Percentiles rank a stretch among this genome's conserved stretches.
These are phyloP conservation scores for Heliothis virescens DNA, from an alignment of 1,140 invertebrate genomes.

Conservation along the genomic window DNA sequence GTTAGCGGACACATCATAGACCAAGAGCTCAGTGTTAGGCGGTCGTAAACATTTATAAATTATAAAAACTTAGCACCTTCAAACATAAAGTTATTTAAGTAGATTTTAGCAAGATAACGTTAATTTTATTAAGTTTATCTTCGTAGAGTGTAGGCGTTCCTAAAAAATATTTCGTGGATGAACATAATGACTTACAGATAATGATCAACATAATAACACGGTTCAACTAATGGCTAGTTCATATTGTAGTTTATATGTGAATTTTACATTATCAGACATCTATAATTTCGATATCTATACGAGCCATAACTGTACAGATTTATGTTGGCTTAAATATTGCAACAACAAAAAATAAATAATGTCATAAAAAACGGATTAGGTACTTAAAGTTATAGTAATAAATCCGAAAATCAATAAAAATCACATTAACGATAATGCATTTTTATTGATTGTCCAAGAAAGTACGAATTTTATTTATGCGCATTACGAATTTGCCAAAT, in stretches of 20 bases:
- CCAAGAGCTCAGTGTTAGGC: not conserved
- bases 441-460: not conserved
- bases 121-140: constrained; percentile 44
- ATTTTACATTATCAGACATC: constrained; percentile 40
- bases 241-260: constrained; percentile 44
- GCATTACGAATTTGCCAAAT: not conserved
- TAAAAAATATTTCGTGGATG: constrained; percentile 73
- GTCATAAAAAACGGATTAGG: not conserved
- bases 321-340: not conserved
- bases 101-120: constrained; percentile 41
- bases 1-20: constrained; percentile 5
- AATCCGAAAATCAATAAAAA: not conserved
- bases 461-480: not conserved
- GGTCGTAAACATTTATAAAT: constrained; percentile 6
- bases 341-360: not conserved
- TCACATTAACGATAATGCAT: not conserved
- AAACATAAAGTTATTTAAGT: not conserved
- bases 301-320: constrained; percentile 8
- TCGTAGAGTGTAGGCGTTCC: constrained; percentile 64
- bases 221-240: constrained; percentile 54
- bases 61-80: constrained; percentile 30
- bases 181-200: constrained; percentile 79
- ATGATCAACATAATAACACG: constrained; percentile 68
- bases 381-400: not conserved
- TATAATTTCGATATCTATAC: constrained; percentile 23